Evolutionary conservation across 2,113 vertebrate genomes (phyloP).

Genomic region (Gallinago media): DNA sequence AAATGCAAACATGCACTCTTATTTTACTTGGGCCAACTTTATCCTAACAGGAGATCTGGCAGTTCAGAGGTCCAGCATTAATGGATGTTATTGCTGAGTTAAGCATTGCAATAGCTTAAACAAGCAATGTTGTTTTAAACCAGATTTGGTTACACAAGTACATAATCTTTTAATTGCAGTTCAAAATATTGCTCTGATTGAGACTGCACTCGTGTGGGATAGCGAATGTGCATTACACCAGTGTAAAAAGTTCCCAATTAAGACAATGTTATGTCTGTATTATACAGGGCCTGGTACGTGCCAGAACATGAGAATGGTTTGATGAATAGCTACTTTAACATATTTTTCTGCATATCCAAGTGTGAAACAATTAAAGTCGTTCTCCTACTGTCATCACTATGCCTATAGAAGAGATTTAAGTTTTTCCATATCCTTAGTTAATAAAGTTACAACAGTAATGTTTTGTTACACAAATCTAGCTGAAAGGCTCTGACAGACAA

Average conservation of each 20-base stretch:
- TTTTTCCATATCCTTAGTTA: background rate
- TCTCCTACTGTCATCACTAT: background rate
- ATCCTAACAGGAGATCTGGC: background rate
- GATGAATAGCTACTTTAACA: background rate
- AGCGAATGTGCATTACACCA: background rate
- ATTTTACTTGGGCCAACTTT: background rate
- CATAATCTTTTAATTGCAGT: background rate
- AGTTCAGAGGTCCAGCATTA: background rate
- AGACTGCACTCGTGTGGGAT: background rate
- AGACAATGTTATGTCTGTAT: background rate
- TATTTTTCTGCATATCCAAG: background rate
- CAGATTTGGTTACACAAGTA: background rate
- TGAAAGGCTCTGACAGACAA: background rate
- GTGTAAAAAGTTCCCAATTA: background rate
- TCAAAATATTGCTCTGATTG: background rate
- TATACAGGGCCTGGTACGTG: background rate
- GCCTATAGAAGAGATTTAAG: background rate
- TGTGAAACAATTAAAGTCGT: background rate
- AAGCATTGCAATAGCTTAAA: background rate
- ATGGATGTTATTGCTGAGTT: accelerated
- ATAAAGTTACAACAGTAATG: background rate
- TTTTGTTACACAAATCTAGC: background rate
- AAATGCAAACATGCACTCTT: background rate
- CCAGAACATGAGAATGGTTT: background rate
- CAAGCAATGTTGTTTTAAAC: background rate